Evolutionary conservation across 2,113 vertebrate genomes (phyloP), one percentile per base, ranked within the genome.

Genomic region (Capreolus pygargus): DNA sequence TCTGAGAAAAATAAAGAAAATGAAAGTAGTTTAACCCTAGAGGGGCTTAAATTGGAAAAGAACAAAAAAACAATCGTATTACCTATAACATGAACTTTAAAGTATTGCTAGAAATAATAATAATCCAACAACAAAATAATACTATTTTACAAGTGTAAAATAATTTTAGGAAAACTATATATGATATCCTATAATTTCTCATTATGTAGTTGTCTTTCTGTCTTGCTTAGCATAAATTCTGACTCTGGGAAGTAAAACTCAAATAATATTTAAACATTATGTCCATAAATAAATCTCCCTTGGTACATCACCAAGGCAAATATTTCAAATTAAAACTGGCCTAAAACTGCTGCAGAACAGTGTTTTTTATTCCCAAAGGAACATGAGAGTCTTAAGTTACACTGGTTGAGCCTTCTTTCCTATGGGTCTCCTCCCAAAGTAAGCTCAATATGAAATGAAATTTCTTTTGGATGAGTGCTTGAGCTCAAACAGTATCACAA

Each of bases 161-260:
- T 79, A 86, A 89, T 70, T 86, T 89, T 60, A 95, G 43, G 25
- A 3, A 92, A 87, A 83, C 11, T 87, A 23, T 55, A 78, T 78
- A 64, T 52, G 45, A n/a, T 84, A 58, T 52, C 16, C 14, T 27
- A 13, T 74, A 43, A 90, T 81, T 86, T 95, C 30, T 89, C 67
- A 45, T 64, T 92, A 64, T 8, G 10, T 43, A 92, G 33, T 30
- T 88, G 19, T 58, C 89, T 89, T 82, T 91, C 58, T n/a, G 70
- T 61, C 47, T 86, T 96, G 52, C 4, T 96, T 64, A 95, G 86
- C 43, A 90, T 82, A 90, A 86, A 86, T n/a, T 90, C 70, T 86
- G 70, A 81, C 60, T 90, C 61, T 54, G 45, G 17, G 52, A 93
- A 93, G 67, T 91, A 82, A 95, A 91, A 86, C 19, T 47, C 17